Base-by-base conservation (phyloP, 2,888 invertebrate genomes). In the Acleris holmiana region DNA sequence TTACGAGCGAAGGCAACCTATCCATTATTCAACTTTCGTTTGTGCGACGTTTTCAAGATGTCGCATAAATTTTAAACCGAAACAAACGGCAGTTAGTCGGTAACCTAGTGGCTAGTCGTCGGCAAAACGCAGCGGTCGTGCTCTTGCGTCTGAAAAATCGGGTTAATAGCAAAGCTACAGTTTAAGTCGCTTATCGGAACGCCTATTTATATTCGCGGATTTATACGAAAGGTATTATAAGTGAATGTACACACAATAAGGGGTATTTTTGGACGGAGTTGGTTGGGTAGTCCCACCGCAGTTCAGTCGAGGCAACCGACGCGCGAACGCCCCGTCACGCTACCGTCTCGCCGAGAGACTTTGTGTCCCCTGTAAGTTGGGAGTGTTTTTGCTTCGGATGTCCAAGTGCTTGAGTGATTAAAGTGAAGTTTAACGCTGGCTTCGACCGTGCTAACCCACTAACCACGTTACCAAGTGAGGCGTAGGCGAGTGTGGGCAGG, bases 381-480 rank as follows among this genome's bases (percentile, higher is more conserved):
- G 77, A 78, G 89, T 85, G 89, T 80, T 85, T 83, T 83, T 79
- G 88, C 86, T 85, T 85, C 79, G 75, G 74, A 80, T 82, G 82
- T 71, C 70, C 74, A 74, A 76, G 78, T 78, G 80, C 75, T 74
- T 69, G 73, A 74, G 74, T 67, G 68, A 79, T 76, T 75, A 71
- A 78, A 81, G 87, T 86, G 87, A 80, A 80, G 77, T 76, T 68
- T 73, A 78, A 75, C 68, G 67, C 59, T 76, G 69, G 73, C 78
- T 78, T 81, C 78, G 76, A 44, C 75, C 79, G 86, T 88, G 88
- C 89, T 91, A 90, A 90, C 88, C 83, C 75, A 91, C 89, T 91
- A 91, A 91, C 57, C 17, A 48, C 53, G 53, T 57, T 48, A 59
- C 64, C 64, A 64, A 64, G 58, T 59, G 87, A 67, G 76, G 86